A percentile compares a stretch with the other conserved stretches of the same genome.
Evolutionary conservation across 1,140 invertebrate species (phyloP).

Genomic region (Aporrectodea caliginosa): DNA sequence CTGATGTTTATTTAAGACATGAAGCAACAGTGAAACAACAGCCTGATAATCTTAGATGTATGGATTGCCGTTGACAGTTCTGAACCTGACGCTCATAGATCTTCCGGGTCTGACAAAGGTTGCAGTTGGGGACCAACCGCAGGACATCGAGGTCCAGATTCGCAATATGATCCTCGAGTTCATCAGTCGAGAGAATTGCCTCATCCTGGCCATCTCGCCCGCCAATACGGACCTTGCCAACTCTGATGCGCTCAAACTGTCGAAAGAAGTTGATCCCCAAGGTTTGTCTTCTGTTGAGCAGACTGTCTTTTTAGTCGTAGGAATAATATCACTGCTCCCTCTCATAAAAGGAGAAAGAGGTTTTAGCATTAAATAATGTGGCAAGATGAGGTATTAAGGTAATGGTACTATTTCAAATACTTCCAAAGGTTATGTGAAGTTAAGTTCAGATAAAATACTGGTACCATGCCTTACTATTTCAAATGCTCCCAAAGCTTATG

Average conservation of each 20-base stretch:
- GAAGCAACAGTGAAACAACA: too few relatives aligned
- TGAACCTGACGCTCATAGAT: constrained; percentile 57
- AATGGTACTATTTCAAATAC: background rate
- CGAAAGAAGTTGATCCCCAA: constrained; percentile 59
- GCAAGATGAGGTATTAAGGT: background rate
- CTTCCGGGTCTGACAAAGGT: constrained; percentile 57
- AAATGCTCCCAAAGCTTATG: too few relatives aligned
- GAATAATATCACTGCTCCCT: too few relatives aligned
- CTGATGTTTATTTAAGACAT: too few relatives aligned
- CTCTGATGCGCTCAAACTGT: constrained; percentile 60
- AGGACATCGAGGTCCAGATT: constrained; percentile 55
- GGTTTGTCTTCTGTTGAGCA: constrained; percentile 48
- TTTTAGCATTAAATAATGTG: background rate
- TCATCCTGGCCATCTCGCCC: constrained; percentile 60
- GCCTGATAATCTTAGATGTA: too few relatives aligned
- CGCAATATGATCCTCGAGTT: constrained; percentile 57
- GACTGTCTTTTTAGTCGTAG: too few relatives aligned
- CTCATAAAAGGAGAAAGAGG: background rate
- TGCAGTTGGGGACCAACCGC: constrained; percentile 55
- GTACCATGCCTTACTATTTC: too few relatives aligned
- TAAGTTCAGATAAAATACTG: too few relatives aligned
- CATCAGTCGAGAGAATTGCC: constrained; percentile 57
- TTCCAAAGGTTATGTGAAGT: too few relatives aligned
- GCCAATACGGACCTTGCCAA: constrained; percentile 61
- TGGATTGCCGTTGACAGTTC: too few relatives aligned